Percentiles rank a stretch among this genome's conserved stretches.
Conservation (phyloP, 23 tunicate genomes). For the Aplidium turbinatum region DNA sequence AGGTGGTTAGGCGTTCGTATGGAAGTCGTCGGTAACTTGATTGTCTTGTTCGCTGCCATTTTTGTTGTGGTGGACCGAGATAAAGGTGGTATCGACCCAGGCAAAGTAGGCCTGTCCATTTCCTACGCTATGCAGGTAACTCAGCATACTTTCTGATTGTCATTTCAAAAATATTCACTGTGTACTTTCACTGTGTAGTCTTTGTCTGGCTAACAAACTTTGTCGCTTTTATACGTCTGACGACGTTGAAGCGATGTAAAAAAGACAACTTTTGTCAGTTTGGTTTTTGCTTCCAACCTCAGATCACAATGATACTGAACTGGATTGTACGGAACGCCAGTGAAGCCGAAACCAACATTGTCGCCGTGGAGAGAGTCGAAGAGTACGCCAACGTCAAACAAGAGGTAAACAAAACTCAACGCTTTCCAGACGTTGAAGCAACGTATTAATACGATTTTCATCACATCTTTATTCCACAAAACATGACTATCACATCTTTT, state of each 20-base stretch:
- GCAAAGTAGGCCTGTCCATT: constrained; percentile 63
- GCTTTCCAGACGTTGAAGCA: too few relatives aligned
- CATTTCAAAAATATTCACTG: neutral
- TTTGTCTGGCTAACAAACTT: too few relatives aligned
- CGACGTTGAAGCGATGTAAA: too few relatives aligned
- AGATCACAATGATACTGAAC: constrained; percentile 89
- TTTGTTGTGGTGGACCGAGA: constrained; percentile 57
- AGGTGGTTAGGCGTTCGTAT: constrained; percentile 83
- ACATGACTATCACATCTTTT: neutral
- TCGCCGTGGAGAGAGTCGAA: constrained; percentile 89
- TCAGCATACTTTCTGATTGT: neutral
- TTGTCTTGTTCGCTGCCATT: constrained; percentile 72
- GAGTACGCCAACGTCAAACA: constrained; percentile 81
- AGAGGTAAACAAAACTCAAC: constrained; percentile 48
- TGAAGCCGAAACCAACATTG: constrained; percentile 91
- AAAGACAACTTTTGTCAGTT: too few relatives aligned
- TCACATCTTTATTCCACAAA: neutral
- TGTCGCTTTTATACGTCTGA: too few relatives aligned
- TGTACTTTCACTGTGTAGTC: too few relatives aligned
- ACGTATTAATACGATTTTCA: neutral
- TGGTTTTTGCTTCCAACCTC: too few relatives aligned
- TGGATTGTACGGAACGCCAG: constrained; percentile 96
- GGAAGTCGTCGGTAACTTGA: constrained; percentile 59
- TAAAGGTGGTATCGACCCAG: constrained; percentile 33
- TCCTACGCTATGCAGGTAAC: constrained; percentile 63